Evolutionary conservation across 1,140 invertebrate species (phyloP).

Genomic region (Aphelinus atriplicis): DNA sequence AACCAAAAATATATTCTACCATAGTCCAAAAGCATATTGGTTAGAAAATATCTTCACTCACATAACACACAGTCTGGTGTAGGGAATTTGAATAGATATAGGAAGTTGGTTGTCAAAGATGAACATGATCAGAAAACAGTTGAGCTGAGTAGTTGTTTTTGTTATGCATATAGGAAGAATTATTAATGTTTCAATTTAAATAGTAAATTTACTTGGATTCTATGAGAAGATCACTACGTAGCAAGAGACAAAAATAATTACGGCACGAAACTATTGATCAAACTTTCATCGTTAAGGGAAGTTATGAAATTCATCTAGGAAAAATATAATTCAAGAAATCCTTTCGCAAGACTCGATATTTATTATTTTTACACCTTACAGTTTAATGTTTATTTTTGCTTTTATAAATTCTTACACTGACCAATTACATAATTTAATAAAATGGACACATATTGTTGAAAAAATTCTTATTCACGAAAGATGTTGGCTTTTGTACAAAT

Average conservation of each 20-base stretch:
- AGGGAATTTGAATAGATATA: neutral
- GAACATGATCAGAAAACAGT: too few relatives aligned
- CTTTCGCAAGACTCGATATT: conserved; percentile 23
- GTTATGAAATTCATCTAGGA: neutral
- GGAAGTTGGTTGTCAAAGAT: neutral
- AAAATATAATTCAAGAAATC: neutral
- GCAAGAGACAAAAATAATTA: too few relatives aligned
- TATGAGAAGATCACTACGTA: too few relatives aligned
- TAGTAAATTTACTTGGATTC: too few relatives aligned
- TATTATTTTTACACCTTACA: conserved; percentile 30
- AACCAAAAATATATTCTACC: neutral
- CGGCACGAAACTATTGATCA: conserved; percentile 4
- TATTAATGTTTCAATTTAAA: too few relatives aligned
- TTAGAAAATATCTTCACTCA: conserved; percentile 2
- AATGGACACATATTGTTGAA: conserved; percentile 7
- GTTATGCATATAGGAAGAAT: too few relatives aligned
- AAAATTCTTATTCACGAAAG: neutral
- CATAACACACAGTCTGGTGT: neutral
- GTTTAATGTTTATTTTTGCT: conserved; percentile 11
- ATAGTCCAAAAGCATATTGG: neutral
- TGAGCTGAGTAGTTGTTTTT: too few relatives aligned
- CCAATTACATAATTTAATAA: neutral
- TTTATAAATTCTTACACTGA: conserved; percentile 12
- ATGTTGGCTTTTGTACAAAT: neutral
- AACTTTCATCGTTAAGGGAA: neutral